These are phyloP conservation scores for Andrena praecox DNA, from an alignment of 2,888 invertebrate genomes.

Conservation along the genomic window DNA sequence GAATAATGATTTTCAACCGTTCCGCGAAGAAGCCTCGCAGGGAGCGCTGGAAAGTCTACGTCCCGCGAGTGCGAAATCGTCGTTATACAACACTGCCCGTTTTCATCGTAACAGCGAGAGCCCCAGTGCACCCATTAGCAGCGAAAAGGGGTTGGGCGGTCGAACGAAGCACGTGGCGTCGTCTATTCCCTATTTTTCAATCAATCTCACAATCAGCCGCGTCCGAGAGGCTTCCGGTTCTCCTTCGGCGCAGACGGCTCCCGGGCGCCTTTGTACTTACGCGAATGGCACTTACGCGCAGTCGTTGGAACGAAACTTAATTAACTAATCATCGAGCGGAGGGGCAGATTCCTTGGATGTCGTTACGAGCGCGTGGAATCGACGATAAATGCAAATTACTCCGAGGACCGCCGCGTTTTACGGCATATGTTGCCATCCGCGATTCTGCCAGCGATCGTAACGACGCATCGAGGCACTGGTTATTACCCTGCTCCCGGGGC, in stretches of 20 bases:
- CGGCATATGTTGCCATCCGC: slow-evolving; percentile 29
- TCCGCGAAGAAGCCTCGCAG: neutral
- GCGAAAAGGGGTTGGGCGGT: slow-evolving; percentile 26
- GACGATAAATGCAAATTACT: neutral
- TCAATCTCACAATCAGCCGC: slow-evolving; percentile 29
- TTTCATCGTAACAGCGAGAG: neutral
- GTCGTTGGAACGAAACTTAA: slow-evolving; percentile 55
- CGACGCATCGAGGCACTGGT: neutral
- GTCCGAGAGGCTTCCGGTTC: slow-evolving; percentile 60
- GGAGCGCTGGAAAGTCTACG: neutral
- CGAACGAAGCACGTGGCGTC: slow-evolving; percentile 40
- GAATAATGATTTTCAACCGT: neutral
- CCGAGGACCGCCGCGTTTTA: neutral
- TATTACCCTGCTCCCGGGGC: slow-evolving; percentile 8
- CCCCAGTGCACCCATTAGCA: slow-evolving; percentile 15
- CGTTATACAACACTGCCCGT: slow-evolving; percentile 20
- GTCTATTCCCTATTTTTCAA: slow-evolving; percentile 55
- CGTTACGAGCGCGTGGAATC: neutral
- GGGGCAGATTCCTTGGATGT: neutral
- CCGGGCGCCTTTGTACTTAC: slow-evolving; percentile 32
- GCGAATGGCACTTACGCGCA: slow-evolving; percentile 21
- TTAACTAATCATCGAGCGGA: slow-evolving; percentile 64
- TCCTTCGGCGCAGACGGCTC: slow-evolving; percentile 27
- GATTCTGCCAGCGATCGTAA: slow-evolving; percentile 3
- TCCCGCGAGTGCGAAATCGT: neutral